Evolutionary conservation across 2,797 vertebrate species (phyloP), one percentile per base, ranked within the genome.

Genomic region (Clangula hyemalis): DNA sequence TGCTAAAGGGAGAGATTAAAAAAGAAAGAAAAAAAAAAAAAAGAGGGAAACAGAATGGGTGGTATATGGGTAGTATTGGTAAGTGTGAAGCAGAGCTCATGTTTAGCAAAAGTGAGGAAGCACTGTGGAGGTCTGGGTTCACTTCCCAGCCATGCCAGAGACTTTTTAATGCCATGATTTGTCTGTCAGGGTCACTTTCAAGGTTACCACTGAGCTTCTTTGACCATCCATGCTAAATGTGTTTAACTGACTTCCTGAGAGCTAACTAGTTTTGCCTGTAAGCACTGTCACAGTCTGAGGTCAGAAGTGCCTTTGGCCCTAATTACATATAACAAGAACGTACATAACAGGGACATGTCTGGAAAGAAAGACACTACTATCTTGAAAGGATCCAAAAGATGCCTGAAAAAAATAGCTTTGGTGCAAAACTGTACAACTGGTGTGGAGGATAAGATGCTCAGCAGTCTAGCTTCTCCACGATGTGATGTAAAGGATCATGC

Each of bases 31-130:
- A 47, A 21, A 49, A 75, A 85, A 81, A 79, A 49, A 85, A 57
- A 36, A 1, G 41, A 64, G 79, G 51, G 38, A 83, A 96, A 72
- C 49, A 72, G 64, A 88, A 94, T 47, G 72, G 69, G 84, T 91
- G 92, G 86, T 69, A 83, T 79, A 93, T 47, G 72, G 69, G 84
- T 91, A 90, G 86, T 69, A 83, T 79, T 76, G n/a, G 60, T 84
- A 92, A 87, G 76, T 34, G 76, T 85, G 89, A 96, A 93, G 87
- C 43, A 90, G 17, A 88, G 53, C 51, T 70, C 45, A 45, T 3
- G 12, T 79, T 91, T 38, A 96, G 68, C 77, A 79, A 90, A 90
- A 85, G 25, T 27, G 32, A 81, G 94, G 58, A 66, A 81, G 39
- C 56, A 41, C 60, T 53, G 38, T 4, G 56, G 56, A 91, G 81